Conservation (phyloP, 2,797 vertebrate genomes). For the Microtus obscurus region DNA sequence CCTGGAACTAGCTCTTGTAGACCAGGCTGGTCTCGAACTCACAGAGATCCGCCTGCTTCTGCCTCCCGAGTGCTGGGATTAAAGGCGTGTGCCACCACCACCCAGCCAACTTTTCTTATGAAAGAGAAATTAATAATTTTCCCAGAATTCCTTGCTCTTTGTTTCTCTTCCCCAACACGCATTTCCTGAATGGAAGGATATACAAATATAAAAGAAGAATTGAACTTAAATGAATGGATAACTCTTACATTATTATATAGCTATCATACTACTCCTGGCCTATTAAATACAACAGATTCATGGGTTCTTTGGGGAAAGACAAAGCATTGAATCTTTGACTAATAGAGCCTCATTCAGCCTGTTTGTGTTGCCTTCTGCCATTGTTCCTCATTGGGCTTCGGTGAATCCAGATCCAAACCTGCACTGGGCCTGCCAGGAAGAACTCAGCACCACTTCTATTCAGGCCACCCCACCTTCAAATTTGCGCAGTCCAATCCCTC, state of each 20-base stretch:
- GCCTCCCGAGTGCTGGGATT: no score
- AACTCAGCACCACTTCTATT: background rate
- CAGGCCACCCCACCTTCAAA: background rate
- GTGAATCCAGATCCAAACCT: background rate
- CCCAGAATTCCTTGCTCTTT: background rate
- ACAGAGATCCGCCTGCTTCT: no score
- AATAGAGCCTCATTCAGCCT: background rate
- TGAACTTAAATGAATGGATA: background rate
- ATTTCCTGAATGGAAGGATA: background rate
- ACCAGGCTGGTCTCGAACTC: no score
- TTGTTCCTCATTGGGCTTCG: background rate
- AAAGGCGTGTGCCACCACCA: no score
- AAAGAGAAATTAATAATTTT: background rate
- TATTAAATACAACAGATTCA: background rate
- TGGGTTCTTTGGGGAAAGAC: background rate
- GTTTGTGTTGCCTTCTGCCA: background rate
- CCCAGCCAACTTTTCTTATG: background rate
- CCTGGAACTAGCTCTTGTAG: no score
- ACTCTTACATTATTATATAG: background rate
- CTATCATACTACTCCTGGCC: background rate
- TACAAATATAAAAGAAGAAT: slow-evolving; percentile 4
- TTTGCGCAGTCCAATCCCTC: background rate
- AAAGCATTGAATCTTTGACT: background rate
- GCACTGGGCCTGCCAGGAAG: background rate
- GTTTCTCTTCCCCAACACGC: background rate